Base-by-base conservation (phyloP, 2,888 invertebrate species). In the Hylaea fasciaria region DNA sequence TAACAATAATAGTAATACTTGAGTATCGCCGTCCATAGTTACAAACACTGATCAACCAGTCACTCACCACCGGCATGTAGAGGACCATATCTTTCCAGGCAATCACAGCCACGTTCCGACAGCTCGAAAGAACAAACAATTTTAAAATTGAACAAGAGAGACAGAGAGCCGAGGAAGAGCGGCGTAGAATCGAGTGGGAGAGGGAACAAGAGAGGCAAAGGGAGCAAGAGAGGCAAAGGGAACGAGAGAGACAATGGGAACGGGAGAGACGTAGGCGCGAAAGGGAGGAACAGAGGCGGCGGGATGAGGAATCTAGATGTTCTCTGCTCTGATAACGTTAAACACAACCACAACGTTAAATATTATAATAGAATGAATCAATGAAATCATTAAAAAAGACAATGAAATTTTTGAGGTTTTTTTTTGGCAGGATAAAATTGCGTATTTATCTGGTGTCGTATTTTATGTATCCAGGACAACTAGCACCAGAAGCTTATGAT, bases 41-140 rank as follows among this genome's bases (percentile, higher is more conserved):
- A 9, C 10, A 7, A 9, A 1, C 10, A 9, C 32, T 10, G 10
- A 8, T 32, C 32, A 9, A 32, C 9, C 1, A 32, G 10, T 32
- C 32, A 32, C 32, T 32, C 32, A 32, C 9, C 32, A 8, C 9
- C 10, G 37, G 37, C n/a, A 37, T 37, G 37, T 37, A 37, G 37
- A n/a, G 37, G 37, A 37, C 1, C 10, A 16, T 44, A 22, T 44
- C 7, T 17, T 54, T 46, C 1, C 54, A 55, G 54, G 29, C 29
- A 2, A 41, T 55, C 16, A 55, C 46, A 17, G 54, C 46, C 16
- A 55, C 41, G 0, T 55, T 55, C 32, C 32, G 54, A 16, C 11
- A 47, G 11, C 47, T 55, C 3, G 46, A 47, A 40, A 29, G n/a
- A n/a, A 32, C 7, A 2, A 32, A 32, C 32, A 32, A 9, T 9